Evolutionary conservation across 2,113 vertebrate genomes (phyloP).

Genomic region (Odocoileus hemionus): DNA sequence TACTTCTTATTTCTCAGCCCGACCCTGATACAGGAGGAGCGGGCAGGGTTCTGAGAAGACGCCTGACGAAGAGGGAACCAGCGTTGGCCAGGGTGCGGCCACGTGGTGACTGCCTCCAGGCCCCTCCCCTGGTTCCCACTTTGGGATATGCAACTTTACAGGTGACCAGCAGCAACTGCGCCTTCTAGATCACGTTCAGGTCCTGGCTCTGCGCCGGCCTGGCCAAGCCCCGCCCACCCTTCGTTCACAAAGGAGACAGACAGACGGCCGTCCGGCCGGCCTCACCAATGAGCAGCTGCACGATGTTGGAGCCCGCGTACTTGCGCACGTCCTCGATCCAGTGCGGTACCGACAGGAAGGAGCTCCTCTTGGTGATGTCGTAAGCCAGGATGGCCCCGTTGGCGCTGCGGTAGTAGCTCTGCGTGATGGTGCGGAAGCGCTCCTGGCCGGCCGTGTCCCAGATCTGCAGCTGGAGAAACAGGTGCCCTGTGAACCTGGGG

Average conservation of each 20-base stretch:
- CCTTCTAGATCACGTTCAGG: not conserved
- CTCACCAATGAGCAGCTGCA: conserved; percentile 89
- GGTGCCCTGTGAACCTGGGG: not conserved
- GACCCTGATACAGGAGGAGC: not conserved
- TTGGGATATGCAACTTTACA: not conserved
- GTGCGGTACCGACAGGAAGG: conserved; percentile 87
- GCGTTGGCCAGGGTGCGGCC: accelerated
- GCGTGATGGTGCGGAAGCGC: conserved; percentile 90
- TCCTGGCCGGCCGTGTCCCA: conserved; percentile 94
- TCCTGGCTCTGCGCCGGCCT: not conserved
- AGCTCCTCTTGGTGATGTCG: conserved; percentile 87
- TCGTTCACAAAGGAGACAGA: not conserved
- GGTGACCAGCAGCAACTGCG: not conserved
- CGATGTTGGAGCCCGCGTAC: conserved; percentile 87
- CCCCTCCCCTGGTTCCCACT: not conserved
- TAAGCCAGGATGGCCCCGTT: conserved; percentile 91
- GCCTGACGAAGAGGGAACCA: not conserved
- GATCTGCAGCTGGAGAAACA: conserved; percentile 86
- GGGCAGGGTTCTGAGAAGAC: not conserved
- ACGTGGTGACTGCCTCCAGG: not conserved
- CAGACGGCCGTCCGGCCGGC: too few relatives aligned
- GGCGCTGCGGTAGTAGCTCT: conserved; percentile 92
- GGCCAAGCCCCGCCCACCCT: not conserved
- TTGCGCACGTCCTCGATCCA: conserved; percentile 92
- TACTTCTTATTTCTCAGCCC: not conserved